Percentiles rank a stretch among this genome's conserved stretches.
These are phyloP conservation scores for Hippolais icterina DNA, from an alignment of 2,113 vertebrate species.

Conservation along the genomic window DNA sequence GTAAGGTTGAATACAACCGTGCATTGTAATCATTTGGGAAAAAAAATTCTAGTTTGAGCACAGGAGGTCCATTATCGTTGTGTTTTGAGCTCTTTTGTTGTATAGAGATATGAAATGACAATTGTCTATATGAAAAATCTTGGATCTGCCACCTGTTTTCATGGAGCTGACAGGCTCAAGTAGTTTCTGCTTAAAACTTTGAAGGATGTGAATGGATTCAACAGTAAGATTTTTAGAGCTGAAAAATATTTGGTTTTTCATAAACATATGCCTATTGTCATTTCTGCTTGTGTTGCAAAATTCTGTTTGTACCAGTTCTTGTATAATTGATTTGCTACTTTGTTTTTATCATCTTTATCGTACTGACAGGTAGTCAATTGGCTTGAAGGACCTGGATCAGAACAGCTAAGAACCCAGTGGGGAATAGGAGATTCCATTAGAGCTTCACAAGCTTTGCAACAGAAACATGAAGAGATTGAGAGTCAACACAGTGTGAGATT, in stretches of 20 bases:
- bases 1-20: neutral
- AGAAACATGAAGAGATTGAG: constrained; percentile 98
- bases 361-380: constrained; percentile 92
- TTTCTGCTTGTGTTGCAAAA: neutral
- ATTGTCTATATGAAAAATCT: neutral
- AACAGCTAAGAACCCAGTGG: constrained; percentile 92
- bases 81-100: neutral
- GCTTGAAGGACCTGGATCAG: constrained; percentile 96
- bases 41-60: neutral
- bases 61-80: neutral
- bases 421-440: constrained; percentile 95
- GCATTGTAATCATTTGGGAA: neutral
- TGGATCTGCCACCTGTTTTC: neutral
- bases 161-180: neutral
- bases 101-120: neutral
- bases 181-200: neutral
- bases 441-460: constrained; percentile 93
- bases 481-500: constrained; percentile 96
- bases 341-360: constrained; percentile 2
- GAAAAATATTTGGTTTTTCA: neutral
- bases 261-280: neutral
- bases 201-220: neutral
- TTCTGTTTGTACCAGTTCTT: neutral
- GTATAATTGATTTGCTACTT: neutral
- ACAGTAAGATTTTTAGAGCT: neutral